A percentile compares a stretch with the other conserved stretches of the same genome.
These are phyloP conservation scores for Agrenia bidenticulata DNA, from an alignment of 2,888 invertebrate genomes.

Conservation along the genomic window DNA sequence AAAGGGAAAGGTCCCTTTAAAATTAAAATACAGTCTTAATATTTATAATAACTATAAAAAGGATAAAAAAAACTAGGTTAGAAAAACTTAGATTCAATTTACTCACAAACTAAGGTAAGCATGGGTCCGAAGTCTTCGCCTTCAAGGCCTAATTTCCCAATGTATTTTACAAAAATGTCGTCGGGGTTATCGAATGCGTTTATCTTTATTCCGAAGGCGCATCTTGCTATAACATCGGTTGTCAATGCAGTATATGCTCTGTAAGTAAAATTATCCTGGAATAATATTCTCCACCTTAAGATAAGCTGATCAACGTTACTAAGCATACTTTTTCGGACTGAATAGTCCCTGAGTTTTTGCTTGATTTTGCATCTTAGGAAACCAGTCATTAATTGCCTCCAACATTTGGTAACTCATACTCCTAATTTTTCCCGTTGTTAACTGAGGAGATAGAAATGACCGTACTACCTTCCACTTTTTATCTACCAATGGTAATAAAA, in stretches of 20 bases:
- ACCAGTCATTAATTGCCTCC: constrained; percentile 29
- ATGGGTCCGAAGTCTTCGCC: not conserved
- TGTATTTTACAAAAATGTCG: constrained; percentile 27
- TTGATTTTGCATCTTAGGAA: not conserved
- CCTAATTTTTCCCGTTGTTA: constrained; percentile 43
- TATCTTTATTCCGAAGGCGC: constrained; percentile 39
- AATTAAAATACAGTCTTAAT: too few species aligned
- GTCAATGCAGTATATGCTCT: constrained; percentile 37
- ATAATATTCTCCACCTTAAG: not conserved
- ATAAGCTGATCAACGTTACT: not conserved
- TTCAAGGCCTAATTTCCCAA: constrained; percentile 11
- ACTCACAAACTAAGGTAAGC: constrained; percentile 31
- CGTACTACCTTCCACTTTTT: constrained; percentile 45
- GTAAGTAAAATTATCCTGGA: not conserved
- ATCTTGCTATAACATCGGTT: constrained; percentile 36
- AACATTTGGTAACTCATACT: constrained; percentile 38
- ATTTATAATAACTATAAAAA: too few species aligned
- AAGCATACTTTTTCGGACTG: not conserved
- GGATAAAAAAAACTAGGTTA: too few species aligned
- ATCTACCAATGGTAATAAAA: constrained; percentile 13
- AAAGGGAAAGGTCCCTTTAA: constrained; percentile 33
- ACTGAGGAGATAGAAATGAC: constrained; percentile 23
- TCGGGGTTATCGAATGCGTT: constrained; percentile 36
- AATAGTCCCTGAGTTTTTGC: not conserved
- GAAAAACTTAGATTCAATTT: not conserved